Percentiles rank a stretch among this genome's conserved stretches.
phyloP scores from a whole-genome alignment of 2,888 invertebrate species.

The Bimastos eiseni region DNA sequence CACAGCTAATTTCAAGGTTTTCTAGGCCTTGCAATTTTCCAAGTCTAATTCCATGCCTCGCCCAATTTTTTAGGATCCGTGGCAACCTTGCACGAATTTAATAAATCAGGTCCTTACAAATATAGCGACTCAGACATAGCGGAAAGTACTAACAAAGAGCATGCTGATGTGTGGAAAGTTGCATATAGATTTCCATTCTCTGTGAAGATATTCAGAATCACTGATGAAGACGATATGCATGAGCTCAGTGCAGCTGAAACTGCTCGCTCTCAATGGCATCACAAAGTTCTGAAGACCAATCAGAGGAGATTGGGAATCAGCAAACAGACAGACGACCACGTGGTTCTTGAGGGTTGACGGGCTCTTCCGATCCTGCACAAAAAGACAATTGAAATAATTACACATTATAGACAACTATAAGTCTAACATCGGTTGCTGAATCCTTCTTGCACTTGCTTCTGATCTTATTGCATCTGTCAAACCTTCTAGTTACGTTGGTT shows the following conservation, averaged over 20 bases:
- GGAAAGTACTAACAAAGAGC: conserved; percentile 64
- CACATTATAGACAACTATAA: not conserved
- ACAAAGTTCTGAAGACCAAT: conserved; percentile 97
- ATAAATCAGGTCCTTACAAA: no score
- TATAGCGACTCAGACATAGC: not conserved
- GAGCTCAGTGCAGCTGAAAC: conserved; percentile 99
- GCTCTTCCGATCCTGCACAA: not conserved
- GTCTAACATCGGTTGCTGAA: not conserved
- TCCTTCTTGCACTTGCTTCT: no score
- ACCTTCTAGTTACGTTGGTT: no score
- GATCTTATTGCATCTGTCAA: no score
- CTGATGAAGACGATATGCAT: conserved; percentile 99
- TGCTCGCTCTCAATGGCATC: conserved; percentile 98
- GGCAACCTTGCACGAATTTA: no score
- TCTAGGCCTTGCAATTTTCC: no score
- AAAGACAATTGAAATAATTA: no score
- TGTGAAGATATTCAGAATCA: conserved; percentile 94
- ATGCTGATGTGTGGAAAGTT: conserved; percentile 99
- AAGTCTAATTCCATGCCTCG: no score
- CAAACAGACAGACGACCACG: conserved; percentile 92
- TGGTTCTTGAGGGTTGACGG: not conserved
- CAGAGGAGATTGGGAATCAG: conserved; percentile 97
- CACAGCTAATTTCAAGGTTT: no score
- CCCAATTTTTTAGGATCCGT: no score
- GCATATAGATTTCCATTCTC: conserved; percentile 99